Percentiles rank a stretch among this genome's conserved stretches.
phyloP scores from a whole-genome alignment of 2,797 vertebrate genomes.

The Steatocranus sp. region DNA sequence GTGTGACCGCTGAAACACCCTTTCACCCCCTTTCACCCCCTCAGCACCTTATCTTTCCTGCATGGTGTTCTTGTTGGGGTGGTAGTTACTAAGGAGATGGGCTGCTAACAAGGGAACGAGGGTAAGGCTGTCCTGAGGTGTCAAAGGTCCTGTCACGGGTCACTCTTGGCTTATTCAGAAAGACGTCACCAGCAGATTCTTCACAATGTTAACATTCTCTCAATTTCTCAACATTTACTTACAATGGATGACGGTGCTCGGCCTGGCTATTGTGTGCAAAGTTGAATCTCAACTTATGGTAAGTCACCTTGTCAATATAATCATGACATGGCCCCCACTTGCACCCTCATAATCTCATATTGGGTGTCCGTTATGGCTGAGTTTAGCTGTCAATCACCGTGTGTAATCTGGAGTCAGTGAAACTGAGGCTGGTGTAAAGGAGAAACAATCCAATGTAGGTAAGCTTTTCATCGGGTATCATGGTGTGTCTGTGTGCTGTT shows the following conservation, averaged over 20 bases:
- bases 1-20: slow-evolving; percentile 59
- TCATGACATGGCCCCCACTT: slow-evolving; percentile 58
- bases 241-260: slow-evolving; percentile 57
- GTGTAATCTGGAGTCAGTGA: slow-evolving; percentile 42
- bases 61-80: slow-evolving; percentile 32
- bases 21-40: not conserved
- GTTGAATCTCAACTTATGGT: slow-evolving; percentile 59
- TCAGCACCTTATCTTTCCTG: slow-evolving; percentile 2
- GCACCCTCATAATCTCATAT: slow-evolving; percentile 66
- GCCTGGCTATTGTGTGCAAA: slow-evolving; percentile 48
- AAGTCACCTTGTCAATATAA: slow-evolving; percentile 67
- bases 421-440: not conserved
- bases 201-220: slow-evolving; percentile 77
- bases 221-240: slow-evolving; percentile 67
- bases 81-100: slow-evolving; percentile 42
- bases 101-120: slow-evolving; percentile 36
- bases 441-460: not conserved
- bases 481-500: not conserved
- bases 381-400: slow-evolving; percentile 66
- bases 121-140: slow-evolving; percentile 54
- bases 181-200: slow-evolving; percentile 74
- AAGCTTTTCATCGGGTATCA: not conserved
- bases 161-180: slow-evolving; percentile 56
- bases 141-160: slow-evolving; percentile 72
- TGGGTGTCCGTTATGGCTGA: slow-evolving; percentile 56